Conservation (phyloP, 2,797 vertebrate genomes). For the Leucoraja ocellata region DNA sequence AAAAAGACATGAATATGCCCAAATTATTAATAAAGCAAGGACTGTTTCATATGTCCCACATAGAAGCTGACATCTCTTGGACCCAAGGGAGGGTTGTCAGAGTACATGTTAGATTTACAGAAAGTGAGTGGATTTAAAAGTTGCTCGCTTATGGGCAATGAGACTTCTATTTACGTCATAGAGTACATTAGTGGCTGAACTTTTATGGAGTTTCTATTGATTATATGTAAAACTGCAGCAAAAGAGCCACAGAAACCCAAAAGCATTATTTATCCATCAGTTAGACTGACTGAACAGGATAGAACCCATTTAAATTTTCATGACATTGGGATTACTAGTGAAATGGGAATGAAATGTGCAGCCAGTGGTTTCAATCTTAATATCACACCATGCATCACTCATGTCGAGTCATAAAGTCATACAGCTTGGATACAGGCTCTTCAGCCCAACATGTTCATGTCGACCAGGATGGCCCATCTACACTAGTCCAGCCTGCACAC, state of each 20-base stretch:
- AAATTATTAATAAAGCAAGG: too few species aligned
- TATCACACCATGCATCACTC: background rate
- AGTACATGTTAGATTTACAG: too few species aligned
- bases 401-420: background rate
- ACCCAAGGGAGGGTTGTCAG: too few species aligned
- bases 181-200: background rate
- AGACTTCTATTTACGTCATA: background rate
- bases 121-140: too few species aligned
- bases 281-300: background rate
- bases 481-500: too few species aligned
- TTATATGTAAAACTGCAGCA: background rate
- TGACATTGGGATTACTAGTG: background rate
- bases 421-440: too few species aligned
- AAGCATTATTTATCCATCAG: background rate
- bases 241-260: background rate
- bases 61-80: too few species aligned
- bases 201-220: background rate
- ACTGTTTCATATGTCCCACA: too few species aligned
- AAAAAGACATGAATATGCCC: too few species aligned
- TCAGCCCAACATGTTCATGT: too few species aligned
- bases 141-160: too few species aligned
- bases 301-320: background rate
- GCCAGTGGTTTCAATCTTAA: background rate
- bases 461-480: too few species aligned
- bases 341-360: background rate